These are phyloP conservation scores for Xylota sylvarum DNA, from an alignment of 2,888 invertebrate species.

Conservation along the genomic window DNA sequence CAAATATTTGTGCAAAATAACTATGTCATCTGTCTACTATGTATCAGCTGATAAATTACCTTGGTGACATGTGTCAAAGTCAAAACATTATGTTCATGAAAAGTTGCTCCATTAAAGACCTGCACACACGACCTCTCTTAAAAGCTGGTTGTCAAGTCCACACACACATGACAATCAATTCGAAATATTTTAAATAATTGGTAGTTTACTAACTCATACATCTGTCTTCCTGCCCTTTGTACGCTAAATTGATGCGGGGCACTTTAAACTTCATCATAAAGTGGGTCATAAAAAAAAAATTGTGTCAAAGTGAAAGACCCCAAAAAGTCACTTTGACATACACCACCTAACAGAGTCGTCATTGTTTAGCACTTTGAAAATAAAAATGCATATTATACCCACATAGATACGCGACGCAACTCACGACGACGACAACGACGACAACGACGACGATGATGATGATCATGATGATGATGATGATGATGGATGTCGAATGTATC, in stretches of 20 bases:
- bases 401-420: neutral
- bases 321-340: constrained; percentile 14
- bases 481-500: constrained; percentile 45
- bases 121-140: constrained; percentile 43
- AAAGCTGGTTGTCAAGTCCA: constrained; percentile 53
- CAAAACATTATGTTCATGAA: constrained; percentile 29
- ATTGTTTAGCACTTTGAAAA: constrained; percentile 47
- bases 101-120: constrained; percentile 20
- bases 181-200: constrained; percentile 38
- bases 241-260: constrained; percentile 18
- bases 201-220: constrained; percentile 24
- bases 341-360: constrained; percentile 17
- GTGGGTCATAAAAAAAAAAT: constrained; percentile 62
- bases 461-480: constrained; percentile 18
- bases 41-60: constrained; percentile 44
- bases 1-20: neutral
- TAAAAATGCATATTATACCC: constrained; percentile 27
- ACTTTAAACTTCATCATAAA: constrained; percentile 43
- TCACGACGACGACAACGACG: constrained; percentile 1
- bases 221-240: constrained; percentile 37
- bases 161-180: constrained; percentile 50
- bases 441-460: constrained; percentile 11
- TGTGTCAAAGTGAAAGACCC: constrained; percentile 45
- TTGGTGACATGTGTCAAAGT: constrained; percentile 56
- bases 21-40: constrained; percentile 51